Evolutionary conservation across 2,113 vertebrate genomes (phyloP), one percentile per base, ranked within the genome.

Genomic region (Cynoglossus semilaevis): DNA sequence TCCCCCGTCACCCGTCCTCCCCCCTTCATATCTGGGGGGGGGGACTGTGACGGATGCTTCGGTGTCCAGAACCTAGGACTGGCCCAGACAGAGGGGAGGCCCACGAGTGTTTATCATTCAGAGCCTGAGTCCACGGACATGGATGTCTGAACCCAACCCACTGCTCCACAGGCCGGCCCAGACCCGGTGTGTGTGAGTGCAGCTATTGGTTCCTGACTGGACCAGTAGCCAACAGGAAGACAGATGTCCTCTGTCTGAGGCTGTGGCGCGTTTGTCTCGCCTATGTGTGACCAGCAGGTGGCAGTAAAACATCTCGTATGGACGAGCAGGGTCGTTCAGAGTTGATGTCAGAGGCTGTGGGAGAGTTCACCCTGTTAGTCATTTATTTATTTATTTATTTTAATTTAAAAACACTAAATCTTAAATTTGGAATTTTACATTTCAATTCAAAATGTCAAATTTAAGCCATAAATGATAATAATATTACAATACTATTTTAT

Each of bases 291-390:
- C 72, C 87, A 83, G 72, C 79, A 87, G 88, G 78, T 78, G 87
- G 8, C 83, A 87, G 81, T 85, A 77, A 63, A 88, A 71, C 65
- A 72, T 70, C 83, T 43, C 10, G 49, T 19, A 74, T 61, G 61
- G 22, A 4, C 7, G 14, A 15, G 16, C 47, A 77, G 79, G 82
- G 76, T 84, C 80, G 82, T 58, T 61, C 43, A 70, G 75, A 63
- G 71, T 80, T 74, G 77, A 72, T 82, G 84, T 87, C 85, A 85
- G 85, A 81, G 83, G 83, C 80, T 59, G 72, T 57, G 79, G 67
- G 58, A 64, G 72, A 76, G n/a, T n/a, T n/a, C n/a, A n/a, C n/a
- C n/a, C n/a, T n/a, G n/a, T n/a, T n/a, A n/a, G n/a, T n/a, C n/a
- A n/a, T n/a, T n/a, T n/a, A n/a, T n/a, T n/a, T n/a, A n/a, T n/a